Base-by-base conservation (phyloP, 1,140 invertebrate species). In the Teleogryllus occipitalis region DNA sequence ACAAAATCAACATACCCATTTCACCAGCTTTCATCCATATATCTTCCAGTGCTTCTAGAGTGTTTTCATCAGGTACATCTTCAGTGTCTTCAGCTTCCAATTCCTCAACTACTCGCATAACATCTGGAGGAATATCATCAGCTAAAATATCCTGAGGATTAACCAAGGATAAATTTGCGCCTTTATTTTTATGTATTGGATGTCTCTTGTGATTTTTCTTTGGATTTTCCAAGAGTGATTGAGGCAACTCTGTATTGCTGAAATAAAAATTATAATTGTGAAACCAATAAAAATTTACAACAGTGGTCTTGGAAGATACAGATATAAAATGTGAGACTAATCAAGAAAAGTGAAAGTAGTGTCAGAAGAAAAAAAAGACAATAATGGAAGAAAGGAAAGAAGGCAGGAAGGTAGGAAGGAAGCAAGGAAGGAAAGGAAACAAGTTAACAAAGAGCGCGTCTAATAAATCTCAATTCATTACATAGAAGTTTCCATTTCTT, bases 21-120 rank as follows among this genome's bases (percentile, higher is more conserved):
- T 94, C 93, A 79, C 93, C 93, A 80, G 93, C 93, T 87, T 94
- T 95, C 46, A 93, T 81, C 92, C 93, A 95, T 82, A 94, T 94
- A 82, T 94, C 93, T 87, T 94, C 93, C 0, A 95, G 86, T 49
- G 90, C 92, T 86, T 94, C 92, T 12, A 94, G 84, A 81, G 93
- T 92, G 78, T 92, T 90, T 80, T 94, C 93, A 84, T 94, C 92
- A 0, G 90, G 90, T 10, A 85, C 83, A 39, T 86, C 82, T 72
- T 89, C 88, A 7, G 88, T 86, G 0, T 83, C 54, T 77, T 65
- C 48, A 78, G 79, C 39, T 84, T 89, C 87, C 81, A 87, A 74
- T 83, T 89, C 83, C 82, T 90, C 83, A 80, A 88, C 80, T 10
- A 86, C 87, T 80, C 86, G 86, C 77, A 87, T 87, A 0, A 87